Conservation (phyloP, 2,888 invertebrate genomes). For the Yponomeuta cagnagella region DNA sequence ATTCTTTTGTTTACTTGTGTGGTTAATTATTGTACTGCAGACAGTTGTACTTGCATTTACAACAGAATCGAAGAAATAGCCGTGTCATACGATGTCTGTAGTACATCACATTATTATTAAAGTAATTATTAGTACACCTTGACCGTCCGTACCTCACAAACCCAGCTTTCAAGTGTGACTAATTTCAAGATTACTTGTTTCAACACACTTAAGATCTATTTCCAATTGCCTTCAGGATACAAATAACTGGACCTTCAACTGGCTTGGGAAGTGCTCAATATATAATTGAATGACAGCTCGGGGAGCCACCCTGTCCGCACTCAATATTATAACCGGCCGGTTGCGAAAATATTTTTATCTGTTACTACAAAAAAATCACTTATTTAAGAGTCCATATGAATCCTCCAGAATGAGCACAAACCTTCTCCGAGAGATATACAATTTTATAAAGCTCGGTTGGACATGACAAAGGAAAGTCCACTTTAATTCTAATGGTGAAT, state of each 20-base stretch:
- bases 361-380: too few species aligned
- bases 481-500: too few species aligned
- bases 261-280: constrained; percentile 2
- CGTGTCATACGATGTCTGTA: neutral
- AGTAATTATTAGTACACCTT: neutral
- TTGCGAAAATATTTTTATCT: neutral
- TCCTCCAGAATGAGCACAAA: too few species aligned
- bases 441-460: too few species aligned
- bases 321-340: neutral
- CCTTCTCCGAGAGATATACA: too few species aligned
- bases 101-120: neutral
- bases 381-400: too few species aligned
- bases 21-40: too few species aligned
- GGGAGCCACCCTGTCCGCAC: neutral
- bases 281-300: neutral
- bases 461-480: too few species aligned
- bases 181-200: constrained; percentile 2
- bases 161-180: neutral
- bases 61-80: neutral
- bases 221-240: constrained; percentile 1
- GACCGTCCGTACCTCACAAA: neutral
- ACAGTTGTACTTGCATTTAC: too few species aligned
- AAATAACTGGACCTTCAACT: neutral
- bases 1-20: too few species aligned
- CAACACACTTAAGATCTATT: constrained; percentile 1